phyloP scores from a whole-genome alignment of 2,113 vertebrate genomes.

The Rattus rattus region DNA sequence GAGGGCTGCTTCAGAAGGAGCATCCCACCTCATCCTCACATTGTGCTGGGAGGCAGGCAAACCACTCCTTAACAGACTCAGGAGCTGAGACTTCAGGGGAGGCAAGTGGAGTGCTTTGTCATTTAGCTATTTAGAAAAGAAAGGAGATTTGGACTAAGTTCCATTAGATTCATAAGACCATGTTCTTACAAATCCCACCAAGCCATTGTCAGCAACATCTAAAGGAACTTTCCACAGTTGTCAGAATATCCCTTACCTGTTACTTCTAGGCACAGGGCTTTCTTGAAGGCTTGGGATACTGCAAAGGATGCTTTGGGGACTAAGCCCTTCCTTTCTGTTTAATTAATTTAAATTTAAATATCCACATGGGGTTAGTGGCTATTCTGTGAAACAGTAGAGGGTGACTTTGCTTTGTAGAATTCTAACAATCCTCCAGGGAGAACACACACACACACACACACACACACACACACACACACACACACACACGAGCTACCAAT shows the following conservation, averaged over 20 bases:
- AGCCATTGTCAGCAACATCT: neutral
- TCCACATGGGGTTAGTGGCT: neutral
- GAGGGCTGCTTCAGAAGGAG: neutral
- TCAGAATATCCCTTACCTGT: neutral
- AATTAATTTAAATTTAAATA: constrained; percentile 28
- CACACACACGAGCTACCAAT: neutral
- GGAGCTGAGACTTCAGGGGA: neutral
- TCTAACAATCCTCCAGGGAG: neutral
- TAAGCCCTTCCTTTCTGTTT: neutral
- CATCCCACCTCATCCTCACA: neutral
- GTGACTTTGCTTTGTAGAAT: neutral
- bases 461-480: neutral
- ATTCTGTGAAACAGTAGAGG: neutral
- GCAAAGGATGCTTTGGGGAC: neutral
- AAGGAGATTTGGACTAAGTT: neutral
- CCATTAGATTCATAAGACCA: neutral
- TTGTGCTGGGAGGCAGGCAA: too few species aligned
- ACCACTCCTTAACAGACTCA: neutral
- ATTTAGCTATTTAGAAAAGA: neutral
- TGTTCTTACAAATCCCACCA: neutral
- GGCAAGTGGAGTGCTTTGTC: neutral
- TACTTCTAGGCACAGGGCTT: neutral
- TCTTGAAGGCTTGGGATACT: neutral
- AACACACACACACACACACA: neutral
- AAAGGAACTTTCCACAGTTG: neutral